phyloP scores from a whole-genome alignment of 2,113 vertebrate species.

The Ageneiosus marmoratus region DNA sequence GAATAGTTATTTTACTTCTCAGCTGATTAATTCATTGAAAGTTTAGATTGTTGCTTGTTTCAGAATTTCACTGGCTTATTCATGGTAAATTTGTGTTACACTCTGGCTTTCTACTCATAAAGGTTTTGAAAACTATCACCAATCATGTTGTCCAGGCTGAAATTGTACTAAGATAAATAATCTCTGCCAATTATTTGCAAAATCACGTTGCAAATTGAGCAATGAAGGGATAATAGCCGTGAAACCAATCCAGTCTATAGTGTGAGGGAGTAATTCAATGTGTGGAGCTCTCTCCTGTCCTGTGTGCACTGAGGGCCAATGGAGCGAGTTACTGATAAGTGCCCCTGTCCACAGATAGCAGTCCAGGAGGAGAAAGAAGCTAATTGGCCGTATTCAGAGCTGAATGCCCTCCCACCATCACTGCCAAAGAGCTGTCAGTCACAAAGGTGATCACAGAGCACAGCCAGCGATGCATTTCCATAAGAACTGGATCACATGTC shows the following conservation, averaged over 20 bases:
- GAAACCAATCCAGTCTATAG: conserved; percentile 33
- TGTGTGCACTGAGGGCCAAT: conserved; percentile 61
- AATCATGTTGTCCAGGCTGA: not conserved
- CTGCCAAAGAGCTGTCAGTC: conserved; percentile 83
- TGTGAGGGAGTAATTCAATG: conserved; percentile 32
- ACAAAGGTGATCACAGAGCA: conserved; percentile 66
- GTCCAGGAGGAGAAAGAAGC: conserved; percentile 74
- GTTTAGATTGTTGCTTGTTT: too few species aligned
- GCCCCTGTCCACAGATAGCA: conserved; percentile 73
- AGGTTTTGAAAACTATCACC: not conserved
- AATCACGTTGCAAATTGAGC: conserved; percentile 47
- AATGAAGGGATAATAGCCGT: conserved; percentile 40
- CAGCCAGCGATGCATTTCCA: conserved; percentile 48
- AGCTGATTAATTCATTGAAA: not conserved
- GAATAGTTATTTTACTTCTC: not conserved
- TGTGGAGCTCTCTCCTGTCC: conserved; percentile 32
- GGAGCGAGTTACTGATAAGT: conserved; percentile 70
- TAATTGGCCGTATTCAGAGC: conserved; percentile 80
- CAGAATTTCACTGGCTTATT: not conserved
- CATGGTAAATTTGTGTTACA: not conserved
- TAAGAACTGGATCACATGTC: conserved; percentile 54
- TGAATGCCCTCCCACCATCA: conserved; percentile 64
- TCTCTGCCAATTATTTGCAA: conserved; percentile 31
- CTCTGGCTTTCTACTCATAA: not conserved
- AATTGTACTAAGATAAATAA: conserved; percentile 15